Percentiles rank a stretch among this genome's conserved stretches.
Evolutionary conservation across 2,113 vertebrate species (phyloP).

Genomic region (Gymnobelideus leadbeateri): DNA sequence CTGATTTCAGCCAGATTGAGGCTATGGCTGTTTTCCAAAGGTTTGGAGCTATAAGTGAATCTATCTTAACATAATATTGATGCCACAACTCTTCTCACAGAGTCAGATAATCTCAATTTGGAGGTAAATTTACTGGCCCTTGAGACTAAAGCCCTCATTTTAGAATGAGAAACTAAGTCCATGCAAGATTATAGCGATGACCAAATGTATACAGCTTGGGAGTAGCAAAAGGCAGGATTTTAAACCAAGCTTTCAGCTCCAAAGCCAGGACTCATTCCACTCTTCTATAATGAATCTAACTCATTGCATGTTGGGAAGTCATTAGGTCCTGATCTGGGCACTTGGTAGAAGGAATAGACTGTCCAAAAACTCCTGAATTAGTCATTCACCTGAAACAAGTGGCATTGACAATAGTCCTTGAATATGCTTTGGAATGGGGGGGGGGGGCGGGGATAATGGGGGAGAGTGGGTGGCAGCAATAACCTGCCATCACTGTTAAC

Average conservation of each 20-base stretch:
- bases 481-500: neutral
- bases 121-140: neutral
- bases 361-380: neutral
- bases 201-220: neutral
- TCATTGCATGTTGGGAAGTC: neutral
- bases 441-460: neutral
- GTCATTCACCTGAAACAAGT: neutral
- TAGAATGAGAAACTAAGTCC: neutral
- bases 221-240: neutral
- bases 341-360: neutral
- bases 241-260: neutral
- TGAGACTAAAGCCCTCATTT: neutral
- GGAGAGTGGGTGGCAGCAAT: neutral
- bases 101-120: neutral
- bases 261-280: neutral
- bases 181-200: neutral
- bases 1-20: neutral
- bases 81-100: neutral
- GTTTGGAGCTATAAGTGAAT: neutral
- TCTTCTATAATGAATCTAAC: neutral
- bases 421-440: neutral
- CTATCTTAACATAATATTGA: neutral
- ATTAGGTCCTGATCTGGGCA: neutral
- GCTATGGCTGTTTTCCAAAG: neutral
- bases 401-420: neutral